Evolutionary conservation across 23 tunicate species (phyloP).

Genomic region (Styela clava): DNA sequence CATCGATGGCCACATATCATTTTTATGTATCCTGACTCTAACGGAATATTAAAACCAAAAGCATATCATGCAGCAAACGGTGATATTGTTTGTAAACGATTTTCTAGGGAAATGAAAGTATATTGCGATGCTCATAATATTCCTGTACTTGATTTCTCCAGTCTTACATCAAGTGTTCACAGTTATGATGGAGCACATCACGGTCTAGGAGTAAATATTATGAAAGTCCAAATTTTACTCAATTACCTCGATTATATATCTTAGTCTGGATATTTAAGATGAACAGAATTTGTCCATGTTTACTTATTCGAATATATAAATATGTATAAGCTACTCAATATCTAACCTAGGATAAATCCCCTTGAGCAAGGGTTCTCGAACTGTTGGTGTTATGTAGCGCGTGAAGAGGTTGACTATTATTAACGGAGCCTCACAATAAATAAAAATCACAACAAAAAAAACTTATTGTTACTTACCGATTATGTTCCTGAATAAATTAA

Average conservation of each 20-base stretch:
- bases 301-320: too few species aligned
- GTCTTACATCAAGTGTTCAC: slow-evolving; percentile 31
- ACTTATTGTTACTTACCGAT: too few species aligned
- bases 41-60: neutral
- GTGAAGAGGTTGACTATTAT: too few species aligned
- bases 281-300: too few species aligned
- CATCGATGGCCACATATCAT: slow-evolving; percentile 7
- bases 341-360: too few species aligned
- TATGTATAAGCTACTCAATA: too few species aligned
- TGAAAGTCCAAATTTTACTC: slow-evolving; percentile 55
- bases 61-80: neutral
- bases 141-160: slow-evolving; percentile 25
- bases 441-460: too few species aligned
- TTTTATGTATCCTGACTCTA: slow-evolving; percentile 5
- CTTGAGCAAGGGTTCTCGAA: too few species aligned
- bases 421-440: too few species aligned
- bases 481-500: too few species aligned
- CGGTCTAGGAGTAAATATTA: slow-evolving; percentile 65
- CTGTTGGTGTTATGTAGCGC: too few species aligned
- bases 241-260: slow-evolving; percentile 38
- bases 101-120: neutral
- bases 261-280: too few species aligned
- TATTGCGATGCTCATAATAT: neutral
- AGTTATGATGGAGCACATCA: slow-evolving; percentile 81
- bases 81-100: neutral